Conservation (phyloP, 2,113 vertebrate genomes). For the Camarhynchus parvulus region DNA sequence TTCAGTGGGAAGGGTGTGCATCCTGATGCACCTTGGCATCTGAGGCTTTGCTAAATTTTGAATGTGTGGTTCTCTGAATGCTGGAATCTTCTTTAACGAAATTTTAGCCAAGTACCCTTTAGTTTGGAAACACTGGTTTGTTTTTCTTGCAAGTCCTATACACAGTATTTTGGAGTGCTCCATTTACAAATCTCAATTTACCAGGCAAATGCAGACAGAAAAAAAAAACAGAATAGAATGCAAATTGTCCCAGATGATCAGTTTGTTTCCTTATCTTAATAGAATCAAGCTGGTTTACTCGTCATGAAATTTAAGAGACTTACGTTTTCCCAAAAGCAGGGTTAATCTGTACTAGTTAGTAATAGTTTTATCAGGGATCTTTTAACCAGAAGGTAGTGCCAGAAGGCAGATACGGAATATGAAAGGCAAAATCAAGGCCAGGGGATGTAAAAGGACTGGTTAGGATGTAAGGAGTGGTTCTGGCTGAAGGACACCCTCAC, state of each 20-base stretch:
- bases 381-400: background rate
- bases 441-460: background rate
- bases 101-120: background rate
- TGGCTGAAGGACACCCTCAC: background rate
- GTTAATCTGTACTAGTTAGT: background rate
- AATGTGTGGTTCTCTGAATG: background rate
- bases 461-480: background rate
- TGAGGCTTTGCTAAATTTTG: background rate
- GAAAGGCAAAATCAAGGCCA: background rate
- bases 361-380: background rate
- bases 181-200: background rate
- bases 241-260: background rate
- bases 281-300: background rate
- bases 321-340: background rate
- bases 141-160: background rate
- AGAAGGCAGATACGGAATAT: background rate
- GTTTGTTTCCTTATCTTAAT: background rate
- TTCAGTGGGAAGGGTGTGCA: background rate
- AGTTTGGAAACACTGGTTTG: background rate
- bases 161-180: background rate
- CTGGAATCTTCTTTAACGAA: background rate
- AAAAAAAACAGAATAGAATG: background rate
- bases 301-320: background rate
- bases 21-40: background rate
- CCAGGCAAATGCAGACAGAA: background rate